These are phyloP conservation scores for Halcyon chelicuti DNA, from an alignment of 2,797 vertebrate genomes.

Conservation along the genomic window DNA sequence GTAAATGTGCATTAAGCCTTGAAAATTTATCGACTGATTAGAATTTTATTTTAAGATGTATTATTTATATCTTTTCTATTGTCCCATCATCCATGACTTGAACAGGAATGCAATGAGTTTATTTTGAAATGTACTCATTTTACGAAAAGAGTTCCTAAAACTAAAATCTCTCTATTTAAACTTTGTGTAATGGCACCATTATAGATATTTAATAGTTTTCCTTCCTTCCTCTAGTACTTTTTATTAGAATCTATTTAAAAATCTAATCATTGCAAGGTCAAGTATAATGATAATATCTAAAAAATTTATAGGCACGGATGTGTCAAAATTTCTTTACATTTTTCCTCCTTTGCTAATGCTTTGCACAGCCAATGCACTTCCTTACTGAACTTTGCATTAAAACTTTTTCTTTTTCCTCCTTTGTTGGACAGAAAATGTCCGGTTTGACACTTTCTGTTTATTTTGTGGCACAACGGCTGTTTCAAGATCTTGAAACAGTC, in stretches of 20 bases:
- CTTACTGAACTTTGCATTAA: background rate
- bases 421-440: rapidly evolving
- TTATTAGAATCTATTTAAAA: background rate
- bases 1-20: background rate
- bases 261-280: background rate
- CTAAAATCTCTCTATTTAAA: background rate
- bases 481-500: background rate
- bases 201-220: background rate
- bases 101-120: background rate
- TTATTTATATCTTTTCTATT: background rate
- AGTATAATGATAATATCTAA: background rate
- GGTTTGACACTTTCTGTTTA: background rate
- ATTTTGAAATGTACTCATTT: background rate
- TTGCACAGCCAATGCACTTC: background rate
- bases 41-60: background rate
- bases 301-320: background rate
- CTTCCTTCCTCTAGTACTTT: background rate
- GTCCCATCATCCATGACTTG: background rate
- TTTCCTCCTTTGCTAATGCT: background rate
- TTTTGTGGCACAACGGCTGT: background rate
- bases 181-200: background rate
- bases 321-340: background rate
- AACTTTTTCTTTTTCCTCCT: background rate
- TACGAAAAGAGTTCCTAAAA: background rate
- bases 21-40: background rate